A percentile compares a stretch with the other conserved stretches of the same genome.
Conservation (phyloP, 2,888 invertebrate species). For the Perdita meconis region DNA sequence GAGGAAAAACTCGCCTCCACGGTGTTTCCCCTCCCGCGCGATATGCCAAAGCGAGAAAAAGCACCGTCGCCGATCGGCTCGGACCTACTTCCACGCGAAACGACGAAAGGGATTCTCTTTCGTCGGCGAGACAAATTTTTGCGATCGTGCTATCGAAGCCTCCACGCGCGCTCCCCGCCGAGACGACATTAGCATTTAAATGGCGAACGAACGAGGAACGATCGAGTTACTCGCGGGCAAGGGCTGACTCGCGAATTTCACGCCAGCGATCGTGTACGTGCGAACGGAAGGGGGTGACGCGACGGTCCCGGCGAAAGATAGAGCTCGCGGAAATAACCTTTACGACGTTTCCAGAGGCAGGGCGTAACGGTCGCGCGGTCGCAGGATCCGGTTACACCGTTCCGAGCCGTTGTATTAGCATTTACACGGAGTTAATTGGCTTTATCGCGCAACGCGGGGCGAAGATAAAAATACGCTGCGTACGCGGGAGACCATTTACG, state of each 20-base stretch:
- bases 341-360: constrained; percentile 45
- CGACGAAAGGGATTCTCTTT: neutral
- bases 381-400: constrained; percentile 23
- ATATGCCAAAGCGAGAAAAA: neutral
- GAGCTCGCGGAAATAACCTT: constrained; percentile 35
- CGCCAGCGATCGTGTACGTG: constrained; percentile 16
- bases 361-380: constrained; percentile 33
- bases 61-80: constrained; percentile 5
- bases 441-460: constrained; percentile 32
- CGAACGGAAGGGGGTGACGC: constrained; percentile 2
- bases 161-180: neutral
- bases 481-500: neutral
- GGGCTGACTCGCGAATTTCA: constrained; percentile 39
- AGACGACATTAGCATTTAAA: constrained; percentile 56
- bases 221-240: constrained; percentile 1
- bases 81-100: neutral
- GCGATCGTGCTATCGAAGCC: constrained; percentile 19
- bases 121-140: constrained; percentile 18
- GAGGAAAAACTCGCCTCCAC: constrained; percentile 29
- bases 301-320: constrained; percentile 23
- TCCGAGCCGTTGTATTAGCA: constrained; percentile 42
- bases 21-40: constrained; percentile 12
- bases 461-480: constrained; percentile 29
- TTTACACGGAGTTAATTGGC: constrained; percentile 59
- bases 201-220: constrained; percentile 8